phyloP scores from a whole-genome alignment of 2,888 invertebrate species.

The Pyrrhosoma nymphula region DNA sequence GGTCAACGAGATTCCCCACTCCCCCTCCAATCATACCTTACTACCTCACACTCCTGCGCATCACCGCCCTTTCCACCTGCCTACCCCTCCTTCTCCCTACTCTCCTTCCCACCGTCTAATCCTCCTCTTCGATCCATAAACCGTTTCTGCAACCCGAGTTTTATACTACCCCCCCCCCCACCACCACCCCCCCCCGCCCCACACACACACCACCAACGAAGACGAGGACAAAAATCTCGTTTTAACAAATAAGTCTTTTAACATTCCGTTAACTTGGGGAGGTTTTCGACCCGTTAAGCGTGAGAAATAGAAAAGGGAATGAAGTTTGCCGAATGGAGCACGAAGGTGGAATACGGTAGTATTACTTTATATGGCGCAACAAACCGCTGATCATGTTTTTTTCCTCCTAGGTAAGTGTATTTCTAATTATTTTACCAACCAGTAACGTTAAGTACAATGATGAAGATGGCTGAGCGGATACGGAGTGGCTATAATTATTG shows the following conservation, averaged over 20 bases:
- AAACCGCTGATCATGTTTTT: not conserved
- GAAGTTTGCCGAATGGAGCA: not conserved
- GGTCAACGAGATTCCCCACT: conserved; percentile 21
- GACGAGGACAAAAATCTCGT: conserved; percentile 7
- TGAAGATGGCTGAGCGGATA: not conserved
- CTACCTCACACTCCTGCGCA: too few species aligned
- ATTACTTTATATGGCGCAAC: not conserved
- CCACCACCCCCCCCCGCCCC: not conserved
- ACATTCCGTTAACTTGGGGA: conserved; percentile 1
- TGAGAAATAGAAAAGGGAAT: not conserved
- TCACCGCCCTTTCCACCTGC: too few species aligned
- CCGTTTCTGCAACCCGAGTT: conserved; percentile 19
- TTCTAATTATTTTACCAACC: not conserved
- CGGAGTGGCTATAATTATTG: not conserved
- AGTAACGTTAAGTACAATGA: not conserved
- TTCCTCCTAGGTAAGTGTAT: not conserved
- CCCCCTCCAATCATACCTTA: not conserved
- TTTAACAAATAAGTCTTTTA: not conserved
- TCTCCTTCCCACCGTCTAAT: not conserved
- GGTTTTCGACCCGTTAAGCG: not conserved
- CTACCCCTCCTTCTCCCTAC: too few species aligned
- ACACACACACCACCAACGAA: not conserved
- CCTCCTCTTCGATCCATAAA: conserved; percentile 26
- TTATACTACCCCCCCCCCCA: not conserved
- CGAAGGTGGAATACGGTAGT: not conserved